Conservation (phyloP, 2,888 invertebrate genomes). For the Vesta saturnalis region DNA sequence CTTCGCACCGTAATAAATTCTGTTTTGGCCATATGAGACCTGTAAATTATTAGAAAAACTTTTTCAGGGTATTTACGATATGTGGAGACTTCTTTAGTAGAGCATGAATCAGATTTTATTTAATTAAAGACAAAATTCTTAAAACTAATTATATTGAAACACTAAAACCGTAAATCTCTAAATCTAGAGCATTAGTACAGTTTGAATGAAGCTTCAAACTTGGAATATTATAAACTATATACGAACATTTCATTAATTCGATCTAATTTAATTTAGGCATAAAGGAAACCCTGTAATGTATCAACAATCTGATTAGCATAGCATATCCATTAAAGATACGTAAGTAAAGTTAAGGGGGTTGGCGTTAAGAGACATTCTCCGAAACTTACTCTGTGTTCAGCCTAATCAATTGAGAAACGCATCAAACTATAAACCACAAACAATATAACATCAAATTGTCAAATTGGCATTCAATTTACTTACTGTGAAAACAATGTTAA, state of each 20-base stretch:
- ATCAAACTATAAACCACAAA: constrained; percentile 37
- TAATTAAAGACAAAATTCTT: no score
- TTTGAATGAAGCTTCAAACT: neutral
- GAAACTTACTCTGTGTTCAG: constrained; percentile 18
- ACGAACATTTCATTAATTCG: constrained; percentile 27
- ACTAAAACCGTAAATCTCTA: no score
- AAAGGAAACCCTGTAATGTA: constrained; percentile 31
- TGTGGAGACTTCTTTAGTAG: no score
- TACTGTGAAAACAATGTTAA: constrained; percentile 19
- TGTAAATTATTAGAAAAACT: no score
- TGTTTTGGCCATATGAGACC: no score
- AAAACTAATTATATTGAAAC: no score
- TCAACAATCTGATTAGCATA: constrained; percentile 34
- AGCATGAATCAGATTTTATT: no score
- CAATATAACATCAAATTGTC: constrained; percentile 41
- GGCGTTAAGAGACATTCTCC: constrained; percentile 19
- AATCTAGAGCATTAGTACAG: no score
- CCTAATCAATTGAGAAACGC: constrained; percentile 33
- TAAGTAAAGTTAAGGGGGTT: constrained; percentile 25
- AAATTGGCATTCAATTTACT: constrained; percentile 29
- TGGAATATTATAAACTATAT: neutral
- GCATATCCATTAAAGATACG: constrained; percentile 35
- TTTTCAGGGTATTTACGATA: no score
- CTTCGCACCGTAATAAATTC: no score
- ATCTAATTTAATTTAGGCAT: constrained; percentile 30